A percentile compares a stretch with the other conserved stretches of the same genome.
These are phyloP conservation scores for Melanostoma scalare DNA, from an alignment of 2,888 invertebrate genomes.

Conservation along the genomic window DNA sequence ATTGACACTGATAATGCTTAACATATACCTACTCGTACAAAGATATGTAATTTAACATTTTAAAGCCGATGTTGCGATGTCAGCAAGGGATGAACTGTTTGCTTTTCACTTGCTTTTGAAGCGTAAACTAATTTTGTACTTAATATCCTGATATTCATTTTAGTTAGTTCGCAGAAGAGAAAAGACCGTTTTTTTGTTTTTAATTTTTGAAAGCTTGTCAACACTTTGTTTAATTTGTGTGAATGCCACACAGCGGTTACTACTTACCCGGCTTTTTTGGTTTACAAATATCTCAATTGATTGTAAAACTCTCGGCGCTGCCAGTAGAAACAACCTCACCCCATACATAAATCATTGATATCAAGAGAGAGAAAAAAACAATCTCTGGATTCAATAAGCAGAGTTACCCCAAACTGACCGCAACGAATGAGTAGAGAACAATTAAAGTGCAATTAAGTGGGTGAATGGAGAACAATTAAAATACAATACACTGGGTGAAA, in stretches of 20 bases:
- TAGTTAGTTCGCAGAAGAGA: conserved; percentile 1
- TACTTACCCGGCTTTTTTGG: too few species aligned
- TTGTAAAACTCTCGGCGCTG: too few species aligned
- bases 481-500: neutral
- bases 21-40: neutral
- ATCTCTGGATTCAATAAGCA: neutral
- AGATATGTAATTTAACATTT: neutral
- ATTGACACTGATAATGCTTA: neutral
- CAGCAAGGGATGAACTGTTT: neutral
- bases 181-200: too few species aligned
- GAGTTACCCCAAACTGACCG: neutral
- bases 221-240: too few species aligned
- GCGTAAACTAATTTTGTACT: conserved; percentile 5
- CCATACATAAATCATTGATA: too few species aligned
- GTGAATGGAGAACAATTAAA: neutral
- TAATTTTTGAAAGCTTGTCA: too few species aligned
- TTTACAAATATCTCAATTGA: too few species aligned
- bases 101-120: neutral
- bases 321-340: too few species aligned
- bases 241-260: too few species aligned
- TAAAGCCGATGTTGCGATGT: neutral
- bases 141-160: conserved; percentile 12
- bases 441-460: neutral
- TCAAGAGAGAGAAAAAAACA: neutral
- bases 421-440: neutral